These are phyloP conservation scores for Drosophila seclusa DNA, from an alignment of 2,888 invertebrate species.

Conservation along the genomic window DNA sequence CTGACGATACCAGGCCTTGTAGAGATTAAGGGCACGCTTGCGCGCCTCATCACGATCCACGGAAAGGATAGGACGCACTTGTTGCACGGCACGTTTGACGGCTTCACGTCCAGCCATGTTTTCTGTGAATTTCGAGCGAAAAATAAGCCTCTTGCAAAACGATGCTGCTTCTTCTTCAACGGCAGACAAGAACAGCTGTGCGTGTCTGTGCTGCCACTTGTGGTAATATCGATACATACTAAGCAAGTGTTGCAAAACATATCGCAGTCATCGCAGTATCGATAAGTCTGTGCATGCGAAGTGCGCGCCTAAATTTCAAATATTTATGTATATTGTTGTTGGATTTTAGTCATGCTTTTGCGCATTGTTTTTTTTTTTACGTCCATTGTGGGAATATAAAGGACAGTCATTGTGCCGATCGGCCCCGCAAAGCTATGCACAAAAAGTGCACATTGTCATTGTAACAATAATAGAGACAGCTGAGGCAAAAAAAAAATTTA, in stretches of 20 bases:
- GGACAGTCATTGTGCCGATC: constrained; percentile 60
- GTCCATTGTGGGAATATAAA: constrained; percentile 63
- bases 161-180: constrained; percentile 46
- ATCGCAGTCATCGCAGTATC: constrained; percentile 1
- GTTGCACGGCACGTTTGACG: constrained; percentile 86
- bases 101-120: constrained; percentile 85
- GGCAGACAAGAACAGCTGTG: constrained; percentile 43
- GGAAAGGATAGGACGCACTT: constrained; percentile 95
- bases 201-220: constrained; percentile 25
- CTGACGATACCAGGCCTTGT: constrained; percentile 97
- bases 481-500: constrained; percentile 53
- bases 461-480: constrained; percentile 61
- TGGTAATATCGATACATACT: constrained; percentile 12
- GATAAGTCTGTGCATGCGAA: constrained; percentile 2
- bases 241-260: constrained; percentile 22
- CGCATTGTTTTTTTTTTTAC: constrained; percentile 31
- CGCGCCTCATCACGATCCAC: constrained; percentile 91
- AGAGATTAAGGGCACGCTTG: constrained; percentile 93
- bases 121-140: constrained; percentile 24
- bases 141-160: constrained; percentile 48
- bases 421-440: constrained; percentile 22
- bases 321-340: not conserved
- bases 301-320: constrained; percentile 33
- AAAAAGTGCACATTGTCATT: constrained; percentile 67
- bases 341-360: constrained; percentile 30